Base-by-base conservation (phyloP, 1,140 invertebrate species). In the Holcopasites calliopsidis region DNA sequence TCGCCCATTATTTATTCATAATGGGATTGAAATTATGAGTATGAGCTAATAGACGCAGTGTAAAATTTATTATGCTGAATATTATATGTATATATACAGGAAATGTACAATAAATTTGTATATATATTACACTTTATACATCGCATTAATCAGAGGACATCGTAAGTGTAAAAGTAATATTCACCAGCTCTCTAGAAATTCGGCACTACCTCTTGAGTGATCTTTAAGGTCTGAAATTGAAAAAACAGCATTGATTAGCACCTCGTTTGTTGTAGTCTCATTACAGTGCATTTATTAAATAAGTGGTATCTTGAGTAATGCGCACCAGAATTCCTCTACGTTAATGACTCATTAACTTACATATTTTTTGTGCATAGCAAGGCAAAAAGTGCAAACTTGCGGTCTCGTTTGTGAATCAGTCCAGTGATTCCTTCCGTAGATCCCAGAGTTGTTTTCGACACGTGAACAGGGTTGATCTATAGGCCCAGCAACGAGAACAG, bases 401-500 rank as follows among this genome's bases (percentile, higher is more conserved):
- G 83, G 80, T 11, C 84, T 84, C 23, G 69, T 54, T 50, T 55
- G 50, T 10, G 50, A 70, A 64, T 82, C 57, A 21, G 61, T 31
- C 77, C 73, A 79, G 40, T 47, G 33, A 33, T 64, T 71, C 11
- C 33, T 64, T 35, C 69, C 68, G 23, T 66, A 79, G 71, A 69
- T 8, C 42, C 54, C 0, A 18, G 28, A 35, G 47, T 28, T 68
- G 33, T 83, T 66, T n/a, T 86, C 70, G 8, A 84, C 33, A 47
- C 71, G 79, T 13, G 78, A 79, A 65, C 89, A 89, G 5, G 89
- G 88, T 66, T 87, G 85, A 82, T 89, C 84, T 55, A 83, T 79
- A 16, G 76, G 77, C 93, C 95, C 95, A 69, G 93, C 93, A 35
- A 94, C 90, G 7, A 97, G 91, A 79, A 95, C 93, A 57, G 95